A percentile compares a stretch with the other conserved stretches of the same genome.
phyloP scores from a whole-genome alignment of 2,797 vertebrate genomes.

The Psittacula derbiana region DNA sequence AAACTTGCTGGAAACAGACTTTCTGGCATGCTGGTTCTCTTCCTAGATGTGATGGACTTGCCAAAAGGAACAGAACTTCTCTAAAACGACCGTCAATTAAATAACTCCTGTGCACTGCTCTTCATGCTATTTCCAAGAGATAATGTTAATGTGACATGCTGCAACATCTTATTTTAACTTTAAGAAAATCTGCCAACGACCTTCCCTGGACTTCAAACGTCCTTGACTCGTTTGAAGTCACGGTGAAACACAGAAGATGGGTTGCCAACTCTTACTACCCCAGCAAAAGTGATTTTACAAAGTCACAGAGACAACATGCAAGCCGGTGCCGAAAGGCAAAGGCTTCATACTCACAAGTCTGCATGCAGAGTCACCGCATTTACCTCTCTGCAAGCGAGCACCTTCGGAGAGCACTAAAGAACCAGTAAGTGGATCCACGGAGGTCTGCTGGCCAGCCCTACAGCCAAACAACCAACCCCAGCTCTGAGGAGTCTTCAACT shows the following conservation, averaged over 20 bases:
- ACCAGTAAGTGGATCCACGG: slow-evolving; percentile 80
- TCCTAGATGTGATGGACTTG: background rate
- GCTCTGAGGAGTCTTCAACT: background rate
- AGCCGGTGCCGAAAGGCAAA: background rate
- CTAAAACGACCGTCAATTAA: slow-evolving; percentile 16
- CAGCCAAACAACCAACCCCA: background rate
- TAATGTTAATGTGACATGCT: background rate
- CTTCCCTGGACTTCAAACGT: slow-evolving; percentile 29
- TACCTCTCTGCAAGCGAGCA: slow-evolving; percentile 81
- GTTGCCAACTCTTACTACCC: slow-evolving; percentile 22
- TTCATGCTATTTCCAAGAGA: background rate
- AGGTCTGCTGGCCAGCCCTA: slow-evolving; percentile 82
- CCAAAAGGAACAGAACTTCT: slow-evolving; percentile 8
- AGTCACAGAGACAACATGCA: background rate
- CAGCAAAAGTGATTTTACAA: background rate
- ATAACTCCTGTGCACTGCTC: background rate
- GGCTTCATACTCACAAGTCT: slow-evolving; percentile 81
- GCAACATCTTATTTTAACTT: slow-evolving; percentile 43
- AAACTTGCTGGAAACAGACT: background rate
- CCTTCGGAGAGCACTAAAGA: slow-evolving; percentile 79
- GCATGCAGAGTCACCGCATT: slow-evolving; percentile 82
- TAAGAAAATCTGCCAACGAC: slow-evolving; percentile 23
- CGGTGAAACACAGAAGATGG: background rate
- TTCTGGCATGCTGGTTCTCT: background rate
- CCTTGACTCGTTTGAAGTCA: slow-evolving; percentile 24